Percentiles rank a stretch among this genome's conserved stretches.
phyloP scores from a whole-genome alignment of 53 echinoderm and acorn worm species.

The Antedon mediterranea region DNA sequence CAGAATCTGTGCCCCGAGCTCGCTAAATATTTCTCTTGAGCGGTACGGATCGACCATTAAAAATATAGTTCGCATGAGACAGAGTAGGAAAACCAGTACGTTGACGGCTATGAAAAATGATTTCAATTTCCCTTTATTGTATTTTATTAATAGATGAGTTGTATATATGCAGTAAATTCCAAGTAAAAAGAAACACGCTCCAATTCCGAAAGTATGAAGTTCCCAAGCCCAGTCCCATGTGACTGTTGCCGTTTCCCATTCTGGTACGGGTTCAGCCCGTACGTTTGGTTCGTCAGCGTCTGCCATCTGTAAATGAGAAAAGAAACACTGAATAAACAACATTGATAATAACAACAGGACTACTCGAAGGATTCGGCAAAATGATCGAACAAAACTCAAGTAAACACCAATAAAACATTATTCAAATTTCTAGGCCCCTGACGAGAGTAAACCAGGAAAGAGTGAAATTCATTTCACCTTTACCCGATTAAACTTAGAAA shows the following conservation, averaged over 20 bases:
- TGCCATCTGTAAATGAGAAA: not conserved
- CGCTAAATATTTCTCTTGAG: slow-evolving; percentile 4
- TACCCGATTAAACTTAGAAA: too few species aligned
- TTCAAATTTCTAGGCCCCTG: too few species aligned
- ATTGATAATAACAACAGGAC: too few species aligned
- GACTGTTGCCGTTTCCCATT: not conserved
- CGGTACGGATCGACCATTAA: slow-evolving; percentile 51
- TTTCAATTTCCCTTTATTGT: slow-evolving; percentile 5
- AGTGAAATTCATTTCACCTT: too few species aligned
- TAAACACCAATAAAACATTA: too few species aligned
- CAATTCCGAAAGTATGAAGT: slow-evolving; percentile 46
- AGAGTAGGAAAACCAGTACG: slow-evolving; percentile 27
- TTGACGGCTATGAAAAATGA: slow-evolving; percentile 49
- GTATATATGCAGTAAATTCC: slow-evolving; percentile 47
- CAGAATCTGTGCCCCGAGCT: slow-evolving; percentile 23
- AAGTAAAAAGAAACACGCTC: slow-evolving; percentile 26
- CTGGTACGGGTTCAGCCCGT: not conserved
- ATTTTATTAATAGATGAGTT: slow-evolving; percentile 8
- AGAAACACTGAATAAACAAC: too few species aligned
- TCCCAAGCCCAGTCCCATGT: slow-evolving; percentile 37
- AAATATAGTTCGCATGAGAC: slow-evolving; percentile 34
- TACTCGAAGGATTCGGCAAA: too few species aligned
- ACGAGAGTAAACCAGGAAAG: too few species aligned
- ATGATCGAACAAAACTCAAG: too few species aligned
- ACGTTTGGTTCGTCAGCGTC: not conserved